Conservation (phyloP, 2,113 vertebrate species). For the Tychaedon coryphoeus region DNA sequence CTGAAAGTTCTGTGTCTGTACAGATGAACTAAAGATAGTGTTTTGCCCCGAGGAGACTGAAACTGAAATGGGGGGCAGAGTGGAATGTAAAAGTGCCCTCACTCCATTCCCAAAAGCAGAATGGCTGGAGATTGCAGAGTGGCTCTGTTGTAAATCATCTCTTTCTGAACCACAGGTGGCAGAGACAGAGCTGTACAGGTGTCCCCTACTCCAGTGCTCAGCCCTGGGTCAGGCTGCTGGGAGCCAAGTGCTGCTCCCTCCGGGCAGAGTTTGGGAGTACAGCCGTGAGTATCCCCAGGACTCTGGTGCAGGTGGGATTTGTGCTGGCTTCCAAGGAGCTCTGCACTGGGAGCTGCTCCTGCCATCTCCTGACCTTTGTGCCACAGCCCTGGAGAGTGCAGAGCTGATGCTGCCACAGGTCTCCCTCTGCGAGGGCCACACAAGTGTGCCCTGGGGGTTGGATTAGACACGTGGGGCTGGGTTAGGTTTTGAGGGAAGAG, state of each 20-base stretch:
- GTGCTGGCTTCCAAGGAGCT: background rate
- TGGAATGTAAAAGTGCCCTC: background rate
- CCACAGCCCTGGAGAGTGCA: background rate
- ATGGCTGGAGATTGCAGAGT: background rate
- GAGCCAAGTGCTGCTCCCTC: background rate
- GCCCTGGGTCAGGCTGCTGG: background rate
- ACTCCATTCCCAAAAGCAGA: background rate
- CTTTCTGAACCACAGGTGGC: background rate
- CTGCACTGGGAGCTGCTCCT: background rate
- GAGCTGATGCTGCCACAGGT: background rate
- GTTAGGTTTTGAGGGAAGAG: background rate
- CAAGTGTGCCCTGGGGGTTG: background rate
- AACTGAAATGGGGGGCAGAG: background rate
- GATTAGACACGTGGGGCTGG: background rate
- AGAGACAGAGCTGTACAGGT: background rate
- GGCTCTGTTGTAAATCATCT: background rate
- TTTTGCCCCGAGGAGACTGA: background rate
- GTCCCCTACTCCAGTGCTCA: background rate
- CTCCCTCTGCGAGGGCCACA: fast-evolving
- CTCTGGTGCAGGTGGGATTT: background rate
- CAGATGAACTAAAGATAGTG: background rate
- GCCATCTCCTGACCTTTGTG: background rate
- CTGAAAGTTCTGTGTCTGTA: background rate
- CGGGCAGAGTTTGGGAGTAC: background rate
- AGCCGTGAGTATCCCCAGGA: background rate